These are phyloP conservation scores for Drosophila diplacantha DNA, from an alignment of 2,888 invertebrate species.

Conservation along the genomic window DNA sequence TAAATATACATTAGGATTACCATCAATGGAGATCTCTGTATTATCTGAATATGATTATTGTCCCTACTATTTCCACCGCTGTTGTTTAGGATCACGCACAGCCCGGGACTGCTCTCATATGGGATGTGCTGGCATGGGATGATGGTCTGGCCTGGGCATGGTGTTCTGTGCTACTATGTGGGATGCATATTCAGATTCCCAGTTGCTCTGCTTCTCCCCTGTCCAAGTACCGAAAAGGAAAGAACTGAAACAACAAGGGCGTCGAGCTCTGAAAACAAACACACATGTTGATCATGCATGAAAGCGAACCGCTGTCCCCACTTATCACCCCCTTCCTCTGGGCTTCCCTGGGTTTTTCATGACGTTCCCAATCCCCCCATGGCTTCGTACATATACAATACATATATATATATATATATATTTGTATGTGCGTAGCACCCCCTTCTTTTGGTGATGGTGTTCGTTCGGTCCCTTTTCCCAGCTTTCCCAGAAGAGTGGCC, in stretches of 20 bases:
- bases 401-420: background rate
- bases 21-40: background rate
- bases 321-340: slow-evolving; percentile 2
- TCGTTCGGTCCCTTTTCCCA: slow-evolving; percentile 14
- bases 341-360: slow-evolving; percentile 5
- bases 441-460: background rate
- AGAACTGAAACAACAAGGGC: slow-evolving; percentile 23
- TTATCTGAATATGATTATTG: too few species aligned
- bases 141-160: slow-evolving; percentile 6
- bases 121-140: slow-evolving; percentile 10
- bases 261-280: slow-evolving; percentile 31
- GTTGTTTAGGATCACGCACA: slow-evolving; percentile 18
- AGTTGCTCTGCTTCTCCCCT: slow-evolving; percentile 45
- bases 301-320: slow-evolving; percentile 48
- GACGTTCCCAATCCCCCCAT: background rate
- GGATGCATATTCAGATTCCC: slow-evolving; percentile 59
- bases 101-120: slow-evolving; percentile 11
- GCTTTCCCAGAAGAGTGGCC: slow-evolving; percentile 15
- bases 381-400: background rate
- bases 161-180: background rate
- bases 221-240: slow-evolving; percentile 23
- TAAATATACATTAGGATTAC: background rate
- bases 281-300: slow-evolving; percentile 69
- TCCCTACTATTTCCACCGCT: background rate
- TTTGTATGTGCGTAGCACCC: slow-evolving; percentile 1